Percentiles rank a stretch among this genome's conserved stretches.
phyloP scores from a whole-genome alignment of 2,113 vertebrate species.

The Chrysemys picta region DNA sequence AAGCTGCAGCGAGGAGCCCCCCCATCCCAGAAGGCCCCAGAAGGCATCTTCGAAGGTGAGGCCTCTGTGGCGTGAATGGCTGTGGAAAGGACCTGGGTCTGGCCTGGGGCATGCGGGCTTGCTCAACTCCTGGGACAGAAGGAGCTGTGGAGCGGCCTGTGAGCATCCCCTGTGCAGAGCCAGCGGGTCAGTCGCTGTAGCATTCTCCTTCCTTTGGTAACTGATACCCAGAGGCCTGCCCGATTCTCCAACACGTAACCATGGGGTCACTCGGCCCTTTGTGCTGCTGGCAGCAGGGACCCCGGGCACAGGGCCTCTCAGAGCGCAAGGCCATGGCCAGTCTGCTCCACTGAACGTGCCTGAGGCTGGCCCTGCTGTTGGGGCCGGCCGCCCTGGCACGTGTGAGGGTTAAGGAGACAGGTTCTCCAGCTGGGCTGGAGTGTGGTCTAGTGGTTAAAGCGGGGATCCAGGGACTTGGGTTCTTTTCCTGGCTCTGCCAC shows the following conservation, averaged over 20 bases:
- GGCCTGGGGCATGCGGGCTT: neutral
- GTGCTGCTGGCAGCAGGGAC: neutral
- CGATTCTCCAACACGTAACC: neutral
- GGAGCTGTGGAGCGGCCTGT: neutral
- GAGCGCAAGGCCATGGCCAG: neutral
- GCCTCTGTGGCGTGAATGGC: neutral
- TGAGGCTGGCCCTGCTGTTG: neutral
- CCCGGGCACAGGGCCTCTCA: neutral
- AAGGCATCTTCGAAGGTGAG: neutral
- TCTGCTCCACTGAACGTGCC: neutral
- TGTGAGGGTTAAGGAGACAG: neutral
- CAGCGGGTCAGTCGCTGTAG: neutral
- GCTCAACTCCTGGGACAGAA: neutral
- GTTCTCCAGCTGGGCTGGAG: neutral
- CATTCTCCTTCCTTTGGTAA: neutral
- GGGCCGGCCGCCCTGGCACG: too few species aligned
- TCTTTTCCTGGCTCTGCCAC: neutral
- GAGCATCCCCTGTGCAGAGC: neutral
- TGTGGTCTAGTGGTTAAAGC: neutral
- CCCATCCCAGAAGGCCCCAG: accelerated
- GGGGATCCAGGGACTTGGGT: neutral
- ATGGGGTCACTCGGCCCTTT: neutral
- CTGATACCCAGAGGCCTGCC: neutral
- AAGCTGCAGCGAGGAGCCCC: accelerated
- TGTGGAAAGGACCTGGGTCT: neutral